Percentiles rank a stretch among this genome's conserved stretches.
These are phyloP conservation scores for Epinephelus coioides DNA, from an alignment of 2,797 vertebrate genomes.

Conservation along the genomic window DNA sequence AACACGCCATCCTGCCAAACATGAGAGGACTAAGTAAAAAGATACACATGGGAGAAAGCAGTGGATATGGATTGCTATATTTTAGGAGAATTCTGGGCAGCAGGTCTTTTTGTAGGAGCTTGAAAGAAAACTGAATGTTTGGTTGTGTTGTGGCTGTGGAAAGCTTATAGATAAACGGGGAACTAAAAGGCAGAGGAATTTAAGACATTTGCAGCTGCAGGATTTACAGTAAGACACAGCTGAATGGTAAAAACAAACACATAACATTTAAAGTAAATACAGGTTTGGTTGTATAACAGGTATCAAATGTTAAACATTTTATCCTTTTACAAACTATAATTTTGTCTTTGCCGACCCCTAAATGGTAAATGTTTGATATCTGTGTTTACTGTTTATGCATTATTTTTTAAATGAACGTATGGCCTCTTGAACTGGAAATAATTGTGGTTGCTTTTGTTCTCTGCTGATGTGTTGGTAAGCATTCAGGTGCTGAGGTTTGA, in stretches of 20 bases:
- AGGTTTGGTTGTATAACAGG: conserved; percentile 3
- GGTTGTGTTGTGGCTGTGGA: not conserved
- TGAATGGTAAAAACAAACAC: conserved; percentile 23
- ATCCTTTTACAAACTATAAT: not conserved
- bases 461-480: conserved; percentile 11
- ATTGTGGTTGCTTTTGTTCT: conserved; percentile 21
- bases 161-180: not conserved
- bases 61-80: conserved; percentile 38
- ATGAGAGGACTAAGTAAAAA: conserved; percentile 21
- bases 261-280: conserved; percentile 5
- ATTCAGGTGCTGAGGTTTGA: conserved; percentile 3
- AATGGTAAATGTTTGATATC: conserved; percentile 10
- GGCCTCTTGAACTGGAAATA: conserved; percentile 7
- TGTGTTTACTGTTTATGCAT: not conserved
- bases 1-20: conserved; percentile 16
- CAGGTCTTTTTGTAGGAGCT: conserved; percentile 13
- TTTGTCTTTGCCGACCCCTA: conserved; percentile 1
- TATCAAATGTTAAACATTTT: conserved; percentile 17
- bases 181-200: conserved; percentile 7
- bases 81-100: conserved; percentile 12
- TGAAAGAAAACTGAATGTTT: conserved; percentile 36
- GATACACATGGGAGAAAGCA: not conserved
- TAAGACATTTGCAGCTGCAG: not conserved
- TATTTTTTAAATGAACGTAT: not conserved
- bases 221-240: not conserved